Evolutionary conservation across 2,797 vertebrate species (phyloP), one percentile per base, ranked within the genome.

Genomic region (Brachymystax lenok): DNA sequence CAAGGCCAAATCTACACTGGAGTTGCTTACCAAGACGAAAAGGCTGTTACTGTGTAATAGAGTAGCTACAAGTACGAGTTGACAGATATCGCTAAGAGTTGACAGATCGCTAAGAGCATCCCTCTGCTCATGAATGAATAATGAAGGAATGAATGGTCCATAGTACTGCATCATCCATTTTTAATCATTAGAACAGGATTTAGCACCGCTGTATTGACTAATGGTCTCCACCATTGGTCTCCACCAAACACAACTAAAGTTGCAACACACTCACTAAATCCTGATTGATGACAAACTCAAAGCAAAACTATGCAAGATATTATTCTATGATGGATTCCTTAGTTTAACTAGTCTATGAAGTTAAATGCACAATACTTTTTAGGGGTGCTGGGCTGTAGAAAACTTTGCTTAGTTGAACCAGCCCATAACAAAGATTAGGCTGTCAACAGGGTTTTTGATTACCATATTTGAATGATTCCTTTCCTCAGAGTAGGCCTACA

Each of bases 121-220:
- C 64, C 66, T 77, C 73, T 79, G 63, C 61, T 56, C 85, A 90
- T 95, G 74, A 94, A 94, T 94, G 91, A 94, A 94, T 93, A 76
- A 94, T 82, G 72, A 81, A 81, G 80, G 40, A 46, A 46, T 46
- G 80, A 88, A 86, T 56, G 83, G 82, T 87, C 91, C 79, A 79
- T 46, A 46, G 40, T 90, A 91, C 85, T 86, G 88, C 83, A 73
- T 87, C 91, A 93, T 94, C 83, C 74, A 92, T 95, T 88, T 93
- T 93, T 92, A 90, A 93, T 93, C 82, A 52, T 51, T 64, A 70
- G 80, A 80, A 88, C 21, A 64, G 40, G 40, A 46, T 46, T 12
- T 46, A 46, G 78, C 85, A 87, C 81, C 83, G 87, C 83, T 87
- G 79, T 85, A 77, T 89, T 82, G 82, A 81, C 87, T 89, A 86